Evolutionary conservation across 1,140 invertebrate species (phyloP).

Genomic region (Bactericera cockerelli): DNA sequence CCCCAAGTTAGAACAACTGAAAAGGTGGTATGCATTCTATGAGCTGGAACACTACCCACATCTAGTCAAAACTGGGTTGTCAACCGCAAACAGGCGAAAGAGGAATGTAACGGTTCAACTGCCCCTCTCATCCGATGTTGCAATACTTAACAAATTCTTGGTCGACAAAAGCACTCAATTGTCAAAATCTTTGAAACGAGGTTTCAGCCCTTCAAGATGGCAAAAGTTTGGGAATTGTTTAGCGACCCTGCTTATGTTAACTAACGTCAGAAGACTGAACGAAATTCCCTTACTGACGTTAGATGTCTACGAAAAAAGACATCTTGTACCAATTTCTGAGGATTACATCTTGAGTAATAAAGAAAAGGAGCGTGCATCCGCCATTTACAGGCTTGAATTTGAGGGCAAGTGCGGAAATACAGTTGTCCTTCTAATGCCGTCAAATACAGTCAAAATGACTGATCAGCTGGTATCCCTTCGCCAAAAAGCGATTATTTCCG

Average conservation of each 20-base stretch:
- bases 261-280: neutral
- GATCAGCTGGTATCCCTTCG: neutral
- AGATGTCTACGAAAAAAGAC: neutral
- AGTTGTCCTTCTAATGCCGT: neutral
- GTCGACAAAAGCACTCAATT: neutral
- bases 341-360: neutral
- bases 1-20: neutral
- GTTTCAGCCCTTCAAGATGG: neutral
- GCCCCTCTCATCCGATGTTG: neutral
- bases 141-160: neutral
- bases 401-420: neutral
- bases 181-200: neutral
- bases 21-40: neutral
- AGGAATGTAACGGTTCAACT: neutral
- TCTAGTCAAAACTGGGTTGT: neutral
- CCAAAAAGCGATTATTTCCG: neutral
- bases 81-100: neutral
- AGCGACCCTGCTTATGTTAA: neutral
- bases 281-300: neutral
- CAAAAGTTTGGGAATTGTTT: neutral
- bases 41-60: neutral
- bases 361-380: neutral
- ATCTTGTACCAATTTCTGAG: neutral
- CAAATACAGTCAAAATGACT: neutral
- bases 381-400: neutral